Conservation (phyloP, 2,797 vertebrate genomes). For the Characodon lateralis region DNA sequence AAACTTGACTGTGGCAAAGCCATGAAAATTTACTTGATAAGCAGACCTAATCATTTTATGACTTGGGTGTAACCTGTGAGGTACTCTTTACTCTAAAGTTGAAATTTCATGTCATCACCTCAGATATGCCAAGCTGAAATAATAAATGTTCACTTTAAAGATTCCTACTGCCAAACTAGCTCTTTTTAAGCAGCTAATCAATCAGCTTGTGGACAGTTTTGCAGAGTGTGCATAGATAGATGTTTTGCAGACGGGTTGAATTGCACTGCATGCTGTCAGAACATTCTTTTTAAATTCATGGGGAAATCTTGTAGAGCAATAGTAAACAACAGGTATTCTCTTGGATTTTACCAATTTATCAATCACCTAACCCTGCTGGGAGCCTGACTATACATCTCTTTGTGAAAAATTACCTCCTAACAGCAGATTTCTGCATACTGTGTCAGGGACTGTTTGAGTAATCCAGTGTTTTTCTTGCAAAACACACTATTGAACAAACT, state of each 20-base stretch:
- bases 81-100: conserved; percentile 14
- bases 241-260: conserved; percentile 26
- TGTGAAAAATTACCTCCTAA: conserved; percentile 6
- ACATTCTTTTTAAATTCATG: conserved; percentile 12
- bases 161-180: conserved; percentile 10
- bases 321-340: conserved; percentile 10
- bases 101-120: conserved; percentile 13
- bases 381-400: background rate
- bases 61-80: background rate
- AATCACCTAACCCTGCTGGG: conserved; percentile 1
- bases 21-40: conserved; percentile 17
- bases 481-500: conserved; percentile 35
- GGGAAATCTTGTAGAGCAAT: conserved; percentile 1
- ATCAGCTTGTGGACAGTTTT: conserved; percentile 27
- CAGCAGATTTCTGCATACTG: background rate
- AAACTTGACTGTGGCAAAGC: conserved; percentile 5
- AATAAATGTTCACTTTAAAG: background rate
- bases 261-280: conserved; percentile 15
- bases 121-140: conserved; percentile 20
- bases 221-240: conserved; percentile 16
- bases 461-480: conserved; percentile 48
- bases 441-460: conserved; percentile 24
- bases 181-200: conserved; percentile 15
- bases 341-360: background rate
- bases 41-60: conserved; percentile 10